These are phyloP conservation scores for Plectrocnemia conspersa DNA, from an alignment of 1,140 invertebrate genomes.

Conservation along the genomic window DNA sequence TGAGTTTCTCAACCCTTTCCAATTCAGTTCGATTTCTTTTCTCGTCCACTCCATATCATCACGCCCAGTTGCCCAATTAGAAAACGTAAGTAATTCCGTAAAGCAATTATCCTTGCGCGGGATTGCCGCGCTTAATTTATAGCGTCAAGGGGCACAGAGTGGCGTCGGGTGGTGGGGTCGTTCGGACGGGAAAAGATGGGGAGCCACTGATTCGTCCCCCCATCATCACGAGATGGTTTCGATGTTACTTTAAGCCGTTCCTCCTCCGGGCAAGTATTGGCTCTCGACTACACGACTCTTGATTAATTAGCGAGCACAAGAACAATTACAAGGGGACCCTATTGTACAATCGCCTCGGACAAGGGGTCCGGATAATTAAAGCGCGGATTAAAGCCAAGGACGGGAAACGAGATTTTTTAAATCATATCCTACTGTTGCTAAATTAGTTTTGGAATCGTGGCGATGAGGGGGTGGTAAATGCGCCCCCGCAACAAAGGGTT, in stretches of 20 bases:
- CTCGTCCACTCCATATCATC: too few relatives aligned
- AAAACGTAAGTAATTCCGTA: too few relatives aligned
- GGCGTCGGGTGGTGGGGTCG: too few relatives aligned
- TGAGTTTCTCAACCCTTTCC: too few relatives aligned
- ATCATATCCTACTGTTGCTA: conserved; percentile 11
- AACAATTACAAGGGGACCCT: conserved; percentile 32
- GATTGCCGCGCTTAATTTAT: too few relatives aligned
- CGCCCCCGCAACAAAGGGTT: too few relatives aligned
- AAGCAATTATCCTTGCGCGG: too few relatives aligned
- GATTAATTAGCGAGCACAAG: conserved; percentile 35
- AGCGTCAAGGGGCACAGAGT: background rate
- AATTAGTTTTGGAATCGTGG: conserved; percentile 1
- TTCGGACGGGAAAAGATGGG: too few relatives aligned
- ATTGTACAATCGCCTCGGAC: conserved; percentile 19
- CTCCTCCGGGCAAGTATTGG: conserved; percentile 18
- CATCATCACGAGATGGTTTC: conserved; percentile 8
- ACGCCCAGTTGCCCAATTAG: too few relatives aligned
- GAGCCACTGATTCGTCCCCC: background rate
- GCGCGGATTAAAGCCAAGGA: conserved; percentile 17
- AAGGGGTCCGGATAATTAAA: conserved; percentile 20
- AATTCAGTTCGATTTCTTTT: too few relatives aligned
- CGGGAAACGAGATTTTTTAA: conserved; percentile 22
- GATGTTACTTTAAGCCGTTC: conserved; percentile 25
- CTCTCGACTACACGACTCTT: conserved; percentile 28
- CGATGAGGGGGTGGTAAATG: too few relatives aligned